These are phyloP conservation scores for Autographa gamma DNA, from an alignment of 2,888 invertebrate genomes.

Conservation along the genomic window DNA sequence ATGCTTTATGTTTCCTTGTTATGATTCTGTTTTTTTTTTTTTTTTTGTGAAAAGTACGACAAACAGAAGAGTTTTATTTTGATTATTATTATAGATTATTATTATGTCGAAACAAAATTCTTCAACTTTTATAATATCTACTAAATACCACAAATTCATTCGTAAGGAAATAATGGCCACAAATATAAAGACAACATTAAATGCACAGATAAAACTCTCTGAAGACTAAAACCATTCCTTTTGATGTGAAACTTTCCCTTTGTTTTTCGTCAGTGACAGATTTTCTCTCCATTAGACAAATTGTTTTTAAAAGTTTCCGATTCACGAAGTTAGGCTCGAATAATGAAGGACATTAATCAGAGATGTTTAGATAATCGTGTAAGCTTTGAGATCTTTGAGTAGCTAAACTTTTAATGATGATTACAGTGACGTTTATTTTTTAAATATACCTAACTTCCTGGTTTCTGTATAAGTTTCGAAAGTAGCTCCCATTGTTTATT, in stretches of 20 bases:
- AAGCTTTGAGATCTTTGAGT: conserved; percentile 35
- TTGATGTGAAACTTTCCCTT: conserved; percentile 73
- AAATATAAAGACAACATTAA: conserved; percentile 22
- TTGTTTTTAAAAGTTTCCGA: conserved; percentile 76
- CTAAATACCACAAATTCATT: conserved; percentile 9
- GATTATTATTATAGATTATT: no score
- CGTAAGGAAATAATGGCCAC: conserved; percentile 23
- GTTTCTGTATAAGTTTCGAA: not conserved
- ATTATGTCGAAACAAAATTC: no score
- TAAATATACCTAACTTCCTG: not conserved
- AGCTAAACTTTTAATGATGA: conserved; percentile 26
- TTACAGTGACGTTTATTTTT: not conserved
- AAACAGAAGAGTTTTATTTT: no score
- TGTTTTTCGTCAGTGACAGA: conserved; percentile 73
- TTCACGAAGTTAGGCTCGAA: conserved; percentile 65
- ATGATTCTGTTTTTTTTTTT: no score
- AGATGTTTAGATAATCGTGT: conserved; percentile 53
- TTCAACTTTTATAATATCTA: not conserved
- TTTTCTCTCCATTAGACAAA: conserved; percentile 77
- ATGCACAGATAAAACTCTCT: conserved; percentile 37
- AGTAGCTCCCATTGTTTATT: no score
- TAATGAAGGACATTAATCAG: conserved; percentile 69
- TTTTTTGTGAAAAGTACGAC: no score
- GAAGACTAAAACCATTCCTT: conserved; percentile 65
- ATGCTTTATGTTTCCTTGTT: no score